Evolutionary conservation across 2,797 vertebrate species (phyloP).

Genomic region (Spinus olivaceus): DNA sequence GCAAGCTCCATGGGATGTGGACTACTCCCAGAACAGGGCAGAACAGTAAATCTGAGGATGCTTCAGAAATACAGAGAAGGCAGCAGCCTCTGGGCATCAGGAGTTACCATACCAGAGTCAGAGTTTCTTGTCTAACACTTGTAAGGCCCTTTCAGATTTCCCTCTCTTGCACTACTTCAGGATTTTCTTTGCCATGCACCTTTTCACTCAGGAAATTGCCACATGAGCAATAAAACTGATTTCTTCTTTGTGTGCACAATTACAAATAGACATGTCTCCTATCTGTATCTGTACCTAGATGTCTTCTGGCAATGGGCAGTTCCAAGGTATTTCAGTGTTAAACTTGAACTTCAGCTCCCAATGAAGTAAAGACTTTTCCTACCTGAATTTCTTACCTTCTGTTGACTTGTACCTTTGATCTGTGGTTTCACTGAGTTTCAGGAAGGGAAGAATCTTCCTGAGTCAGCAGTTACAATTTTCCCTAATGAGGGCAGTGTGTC

Average conservation of each 20-base stretch:
- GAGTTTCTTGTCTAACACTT: not conserved
- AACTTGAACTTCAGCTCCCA: not conserved
- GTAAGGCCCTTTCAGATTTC: not conserved
- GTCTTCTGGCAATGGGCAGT: not conserved
- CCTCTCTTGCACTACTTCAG: not conserved
- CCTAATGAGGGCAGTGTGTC: not conserved
- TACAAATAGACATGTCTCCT: fast-evolving
- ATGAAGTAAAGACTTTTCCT: not conserved
- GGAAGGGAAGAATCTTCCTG: not conserved
- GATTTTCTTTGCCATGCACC: not conserved
- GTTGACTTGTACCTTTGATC: not conserved
- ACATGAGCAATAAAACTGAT: not conserved
- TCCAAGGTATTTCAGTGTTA: not conserved
- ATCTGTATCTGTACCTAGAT: not conserved
- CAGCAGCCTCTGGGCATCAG: not conserved
- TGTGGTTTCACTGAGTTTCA: not conserved
- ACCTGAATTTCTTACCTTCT: not conserved
- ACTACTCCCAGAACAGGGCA: not conserved
- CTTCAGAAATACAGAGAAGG: not conserved
- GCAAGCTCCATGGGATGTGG: not conserved
- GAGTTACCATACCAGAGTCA: not conserved
- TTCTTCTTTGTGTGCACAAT: not conserved
- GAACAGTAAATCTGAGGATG: not conserved
- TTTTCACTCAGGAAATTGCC: not conserved
- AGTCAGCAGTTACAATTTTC: not conserved